These are phyloP conservation scores for Drosophila quadrilineata DNA, from an alignment of 1,140 invertebrate species.

Conservation along the genomic window DNA sequence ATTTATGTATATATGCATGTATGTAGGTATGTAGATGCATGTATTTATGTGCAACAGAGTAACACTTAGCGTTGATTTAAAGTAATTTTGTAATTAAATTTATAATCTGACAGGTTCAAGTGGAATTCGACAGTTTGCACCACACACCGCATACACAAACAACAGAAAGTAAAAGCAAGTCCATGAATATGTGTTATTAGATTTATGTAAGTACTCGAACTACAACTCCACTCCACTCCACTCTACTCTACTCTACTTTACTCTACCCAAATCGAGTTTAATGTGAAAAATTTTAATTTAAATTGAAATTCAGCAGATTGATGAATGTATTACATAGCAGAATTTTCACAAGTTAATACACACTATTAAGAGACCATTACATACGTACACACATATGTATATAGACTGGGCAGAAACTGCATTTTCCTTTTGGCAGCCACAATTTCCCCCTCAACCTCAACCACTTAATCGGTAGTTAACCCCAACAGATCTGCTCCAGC, in stretches of 20 bases:
- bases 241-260: too few relatives aligned
- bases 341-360: too few relatives aligned
- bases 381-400: too few relatives aligned
- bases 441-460: too few relatives aligned
- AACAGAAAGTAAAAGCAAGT: conserved; percentile 5
- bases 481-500: conserved; percentile 28
- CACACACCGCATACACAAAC: not conserved
- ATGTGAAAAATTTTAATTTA: too few relatives aligned
- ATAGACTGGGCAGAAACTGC: not conserved
- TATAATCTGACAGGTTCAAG: not conserved
- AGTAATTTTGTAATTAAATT: conserved; percentile 1
- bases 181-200: not conserved
- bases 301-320: too few relatives aligned
- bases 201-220: not conserved
- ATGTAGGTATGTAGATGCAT: too few relatives aligned
- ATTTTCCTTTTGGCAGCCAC: too few relatives aligned
- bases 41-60: not conserved
- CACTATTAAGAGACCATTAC: too few relatives aligned
- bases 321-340: too few relatives aligned
- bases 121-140: not conserved
- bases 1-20: not conserved
- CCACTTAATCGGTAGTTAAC: conserved; percentile 52
- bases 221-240: too few relatives aligned
- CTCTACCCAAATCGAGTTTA: too few relatives aligned
- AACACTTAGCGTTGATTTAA: not conserved